These are phyloP conservation scores for Sphaerodactylus townsendi DNA, from an alignment of 2,113 vertebrate species.

Conservation along the genomic window DNA sequence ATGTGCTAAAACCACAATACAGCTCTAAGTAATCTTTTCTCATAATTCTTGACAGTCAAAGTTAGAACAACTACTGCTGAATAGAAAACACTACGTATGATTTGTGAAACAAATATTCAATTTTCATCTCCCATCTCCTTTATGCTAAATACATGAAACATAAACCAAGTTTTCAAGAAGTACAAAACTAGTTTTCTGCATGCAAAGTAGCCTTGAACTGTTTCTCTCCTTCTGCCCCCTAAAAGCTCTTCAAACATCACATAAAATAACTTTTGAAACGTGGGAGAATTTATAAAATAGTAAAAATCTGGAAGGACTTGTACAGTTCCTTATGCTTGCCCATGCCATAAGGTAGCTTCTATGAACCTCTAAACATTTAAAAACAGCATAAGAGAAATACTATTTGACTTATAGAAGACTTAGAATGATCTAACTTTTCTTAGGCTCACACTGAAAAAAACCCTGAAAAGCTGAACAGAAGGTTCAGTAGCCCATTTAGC, in stretches of 20 bases:
- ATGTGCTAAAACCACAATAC: background rate
- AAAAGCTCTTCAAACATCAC: background rate
- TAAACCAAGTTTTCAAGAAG: background rate
- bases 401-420: background rate
- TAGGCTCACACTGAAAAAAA: no score
- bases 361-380: constrained; percentile 17
- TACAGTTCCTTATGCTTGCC: background rate
- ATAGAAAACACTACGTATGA: background rate
- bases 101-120: background rate
- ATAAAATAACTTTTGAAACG: background rate
- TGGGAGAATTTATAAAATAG: background rate
- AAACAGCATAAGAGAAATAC: constrained; percentile 32
- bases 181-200: background rate
- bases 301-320: background rate
- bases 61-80: background rate
- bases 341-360: background rate
- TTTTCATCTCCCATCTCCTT: background rate
- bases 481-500: constrained; percentile 27
- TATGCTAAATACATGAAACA: background rate
- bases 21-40: background rate
- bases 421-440: no score
- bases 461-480: constrained; percentile 8
- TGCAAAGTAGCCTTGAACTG: background rate
- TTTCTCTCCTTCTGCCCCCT: background rate
- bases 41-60: background rate